Percentiles rank a stretch among this genome's conserved stretches.
Evolutionary conservation across 92 coral and sea anemone genomes (phyloP).

Genomic region (Phymanthus crucifer): DNA sequence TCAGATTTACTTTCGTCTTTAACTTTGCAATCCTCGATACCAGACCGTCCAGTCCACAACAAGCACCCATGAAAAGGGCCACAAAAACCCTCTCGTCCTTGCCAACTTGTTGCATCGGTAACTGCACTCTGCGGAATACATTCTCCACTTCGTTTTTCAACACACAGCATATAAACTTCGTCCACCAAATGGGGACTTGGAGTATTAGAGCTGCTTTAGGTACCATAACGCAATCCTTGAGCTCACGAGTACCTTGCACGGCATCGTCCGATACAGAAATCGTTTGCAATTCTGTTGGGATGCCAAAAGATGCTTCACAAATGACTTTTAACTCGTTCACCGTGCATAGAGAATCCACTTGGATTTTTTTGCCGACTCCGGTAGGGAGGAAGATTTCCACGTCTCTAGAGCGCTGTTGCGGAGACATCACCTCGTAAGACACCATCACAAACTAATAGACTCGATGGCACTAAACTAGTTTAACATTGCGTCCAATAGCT

Average conservation of each 20-base stretch:
- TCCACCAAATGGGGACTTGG: conserved; percentile 87
- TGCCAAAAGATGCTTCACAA: conserved; percentile 70
- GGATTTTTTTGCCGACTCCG: conserved; percentile 45
- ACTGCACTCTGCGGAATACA: conserved; percentile 71
- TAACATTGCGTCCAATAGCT: not conserved
- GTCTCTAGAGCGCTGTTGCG: conserved; percentile 13
- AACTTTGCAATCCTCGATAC: conserved; percentile 44
- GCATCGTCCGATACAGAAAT: conserved; percentile 45
- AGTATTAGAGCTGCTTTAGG: conserved; percentile 30
- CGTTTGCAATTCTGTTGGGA: conserved; percentile 63
- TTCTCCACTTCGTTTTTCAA: conserved; percentile 71
- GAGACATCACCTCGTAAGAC: conserved; percentile 10
- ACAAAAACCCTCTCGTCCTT: conserved; percentile 74
- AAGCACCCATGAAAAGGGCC: conserved; percentile 71
- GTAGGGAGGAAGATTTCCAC: conserved; percentile 58
- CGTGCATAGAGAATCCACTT: conserved; percentile 29
- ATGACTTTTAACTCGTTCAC: conserved; percentile 58
- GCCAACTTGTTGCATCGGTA: conserved; percentile 82
- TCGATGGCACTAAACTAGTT: not conserved
- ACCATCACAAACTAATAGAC: conserved; percentile 10
- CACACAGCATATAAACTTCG: conserved; percentile 65
- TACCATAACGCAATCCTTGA: conserved; percentile 43
- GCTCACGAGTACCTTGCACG: conserved; percentile 32
- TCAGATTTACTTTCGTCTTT: conserved; percentile 33
- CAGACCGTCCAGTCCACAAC: conserved; percentile 53